A percentile compares a stretch with the other conserved stretches of the same genome.
Conservation (phyloP, 2,797 vertebrate species). For the Echiichthys vipera region DNA sequence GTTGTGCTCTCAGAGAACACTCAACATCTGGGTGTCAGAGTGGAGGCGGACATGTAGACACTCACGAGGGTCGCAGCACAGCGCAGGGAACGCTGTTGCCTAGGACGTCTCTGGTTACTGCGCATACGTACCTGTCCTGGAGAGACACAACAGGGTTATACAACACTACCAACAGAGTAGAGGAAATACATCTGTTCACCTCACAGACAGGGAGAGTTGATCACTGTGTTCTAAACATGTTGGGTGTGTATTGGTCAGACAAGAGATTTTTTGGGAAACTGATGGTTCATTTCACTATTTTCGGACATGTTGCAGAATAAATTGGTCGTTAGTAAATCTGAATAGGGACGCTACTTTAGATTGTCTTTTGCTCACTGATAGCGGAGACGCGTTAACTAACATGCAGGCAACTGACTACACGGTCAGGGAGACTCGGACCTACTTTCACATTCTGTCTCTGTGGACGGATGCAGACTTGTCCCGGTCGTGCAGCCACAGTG, state of each 20-base stretch:
- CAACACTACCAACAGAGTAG: not conserved
- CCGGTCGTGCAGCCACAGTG: too few relatives aligned
- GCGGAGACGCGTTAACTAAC: too few relatives aligned
- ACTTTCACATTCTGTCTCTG: too few relatives aligned
- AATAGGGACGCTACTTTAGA: too few relatives aligned
- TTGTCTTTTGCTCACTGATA: too few relatives aligned
- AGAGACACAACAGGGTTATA: not conserved
- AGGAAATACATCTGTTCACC: not conserved
- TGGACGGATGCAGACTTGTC: too few relatives aligned
- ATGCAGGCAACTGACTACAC: too few relatives aligned
- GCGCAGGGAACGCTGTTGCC: slow-evolving; percentile 92
- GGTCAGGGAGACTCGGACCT: too few relatives aligned
- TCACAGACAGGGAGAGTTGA: too few relatives aligned
- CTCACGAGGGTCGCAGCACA: slow-evolving; percentile 91
- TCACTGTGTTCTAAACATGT: not conserved
- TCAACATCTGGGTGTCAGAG: not conserved
- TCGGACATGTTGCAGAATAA: not conserved
- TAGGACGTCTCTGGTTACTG: slow-evolving; percentile 89
- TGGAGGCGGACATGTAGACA: not conserved
- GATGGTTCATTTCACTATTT: too few relatives aligned
- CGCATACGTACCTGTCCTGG: slow-evolving; percentile 90
- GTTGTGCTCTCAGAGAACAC: not conserved
- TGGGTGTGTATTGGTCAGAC: not conserved
- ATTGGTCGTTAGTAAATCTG: not conserved
- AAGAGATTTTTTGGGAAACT: not conserved